These are phyloP conservation scores for Drosophila lutescens DNA, from an alignment of 2,888 invertebrate species.

Conservation along the genomic window DNA sequence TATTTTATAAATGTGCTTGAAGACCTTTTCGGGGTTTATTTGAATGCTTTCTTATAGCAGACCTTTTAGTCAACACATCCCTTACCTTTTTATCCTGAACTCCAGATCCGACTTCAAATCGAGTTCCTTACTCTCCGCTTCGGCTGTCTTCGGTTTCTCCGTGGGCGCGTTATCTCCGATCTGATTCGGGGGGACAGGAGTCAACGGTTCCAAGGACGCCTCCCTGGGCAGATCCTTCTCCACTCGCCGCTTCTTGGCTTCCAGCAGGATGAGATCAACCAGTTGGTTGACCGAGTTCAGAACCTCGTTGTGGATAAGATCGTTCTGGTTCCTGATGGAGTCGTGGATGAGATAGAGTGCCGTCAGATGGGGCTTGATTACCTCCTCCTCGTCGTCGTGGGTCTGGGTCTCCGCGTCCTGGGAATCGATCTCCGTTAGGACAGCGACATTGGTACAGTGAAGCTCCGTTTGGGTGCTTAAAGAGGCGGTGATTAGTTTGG, in stretches of 20 bases:
- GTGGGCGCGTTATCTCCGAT: neutral
- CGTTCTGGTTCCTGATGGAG: slow-evolving; percentile 24
- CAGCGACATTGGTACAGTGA: neutral
- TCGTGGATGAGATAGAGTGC: slow-evolving; percentile 25
- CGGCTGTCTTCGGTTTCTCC: neutral
- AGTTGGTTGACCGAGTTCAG: slow-evolving; percentile 45
- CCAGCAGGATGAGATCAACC: slow-evolving; percentile 34
- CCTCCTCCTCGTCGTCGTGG: slow-evolving; percentile 9
- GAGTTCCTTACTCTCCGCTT: neutral
- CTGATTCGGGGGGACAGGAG: neutral
- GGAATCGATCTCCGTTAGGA: slow-evolving; percentile 25
- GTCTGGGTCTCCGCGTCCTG: slow-evolving; percentile 44
- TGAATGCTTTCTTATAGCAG: neutral
- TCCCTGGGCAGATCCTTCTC: slow-evolving; percentile 8
- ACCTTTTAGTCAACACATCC: neutral
- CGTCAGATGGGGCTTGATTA: slow-evolving; percentile 11
- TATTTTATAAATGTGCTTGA: no score
- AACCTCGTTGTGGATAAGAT: slow-evolving; percentile 25
- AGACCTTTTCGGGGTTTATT: neutral
- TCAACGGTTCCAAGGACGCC: slow-evolving; percentile 7
- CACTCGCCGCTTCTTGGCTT: slow-evolving; percentile 1
- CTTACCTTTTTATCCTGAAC: neutral
- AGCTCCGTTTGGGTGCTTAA: slow-evolving; percentile 26
- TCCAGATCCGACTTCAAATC: neutral
- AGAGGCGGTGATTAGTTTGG: neutral